Conservation (phyloP, 2,797 vertebrate genomes). For the Nasua narica region DNA sequence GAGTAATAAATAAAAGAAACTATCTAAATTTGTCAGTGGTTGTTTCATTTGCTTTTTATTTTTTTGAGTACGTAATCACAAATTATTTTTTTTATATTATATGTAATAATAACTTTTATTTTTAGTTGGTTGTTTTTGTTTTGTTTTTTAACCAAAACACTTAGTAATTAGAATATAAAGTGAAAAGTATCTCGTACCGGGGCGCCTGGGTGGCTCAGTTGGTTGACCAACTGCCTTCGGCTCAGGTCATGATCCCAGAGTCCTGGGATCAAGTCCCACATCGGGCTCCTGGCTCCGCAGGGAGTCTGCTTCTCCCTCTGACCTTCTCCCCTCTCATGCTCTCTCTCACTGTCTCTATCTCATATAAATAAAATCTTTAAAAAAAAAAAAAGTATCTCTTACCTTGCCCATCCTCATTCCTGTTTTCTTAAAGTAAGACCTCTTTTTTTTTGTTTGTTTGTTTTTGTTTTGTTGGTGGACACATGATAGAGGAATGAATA, state of each 20-base stretch:
- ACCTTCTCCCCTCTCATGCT: too few relatives aligned
- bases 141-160: not conserved
- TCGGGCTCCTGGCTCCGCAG: too few relatives aligned
- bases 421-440: not conserved
- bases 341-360: too few relatives aligned
- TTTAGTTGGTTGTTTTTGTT: not conserved
- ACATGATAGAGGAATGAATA: not conserved
- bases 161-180: not conserved
- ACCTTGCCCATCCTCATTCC: not conserved
- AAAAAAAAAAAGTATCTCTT: too few relatives aligned
- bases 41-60: slow-evolving; percentile 34
- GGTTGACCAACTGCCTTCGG: too few relatives aligned
- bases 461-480: not conserved
- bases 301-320: too few relatives aligned
- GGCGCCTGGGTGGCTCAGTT: too few relatives aligned
- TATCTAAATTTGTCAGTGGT: not conserved
- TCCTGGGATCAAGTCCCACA: too few relatives aligned
- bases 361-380: too few relatives aligned
- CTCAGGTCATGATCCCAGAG: too few relatives aligned
- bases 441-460: not conserved
- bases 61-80: not conserved
- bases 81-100: not conserved
- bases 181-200: too few relatives aligned
- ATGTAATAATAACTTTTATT: not conserved
- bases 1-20: slow-evolving; percentile 13